Conservation (phyloP, 2,888 invertebrate genomes). For the Diachrysia chrysitis region DNA sequence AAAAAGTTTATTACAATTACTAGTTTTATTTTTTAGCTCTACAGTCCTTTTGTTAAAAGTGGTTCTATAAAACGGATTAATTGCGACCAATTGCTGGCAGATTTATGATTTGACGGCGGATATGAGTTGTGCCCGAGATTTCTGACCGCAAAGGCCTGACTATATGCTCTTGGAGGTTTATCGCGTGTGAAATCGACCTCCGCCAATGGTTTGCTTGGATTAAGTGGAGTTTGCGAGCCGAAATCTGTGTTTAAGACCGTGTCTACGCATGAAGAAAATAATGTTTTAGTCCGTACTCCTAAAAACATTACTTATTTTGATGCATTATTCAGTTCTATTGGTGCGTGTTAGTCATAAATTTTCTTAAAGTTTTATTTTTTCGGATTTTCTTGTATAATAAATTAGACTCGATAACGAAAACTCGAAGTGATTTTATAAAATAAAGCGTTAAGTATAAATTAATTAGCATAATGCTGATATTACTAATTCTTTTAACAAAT, state of each 20-base stretch:
- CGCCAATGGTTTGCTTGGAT: constrained; percentile 72
- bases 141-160: constrained; percentile 64
- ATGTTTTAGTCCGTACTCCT: constrained; percentile 50
- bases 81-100: constrained; percentile 68
- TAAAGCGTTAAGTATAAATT: no score
- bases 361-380: constrained; percentile 20
- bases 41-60: constrained; percentile 72
- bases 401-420: no score
- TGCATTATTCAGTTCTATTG: constrained; percentile 46
- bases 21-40: constrained; percentile 50
- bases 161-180: constrained; percentile 76
- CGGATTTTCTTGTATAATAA: constrained; percentile 13
- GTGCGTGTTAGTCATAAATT: constrained; percentile 28
- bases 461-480: no score
- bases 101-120: constrained; percentile 66
- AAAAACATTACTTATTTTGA: constrained; percentile 38
- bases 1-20: constrained; percentile 25
- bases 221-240: constrained; percentile 71
- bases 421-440: no score
- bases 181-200: constrained; percentile 78
- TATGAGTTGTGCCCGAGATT: constrained; percentile 45
- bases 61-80: constrained; percentile 73
- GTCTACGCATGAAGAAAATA: constrained; percentile 56
- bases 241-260: constrained; percentile 62
- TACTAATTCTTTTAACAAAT: no score